phyloP scores from a whole-genome alignment of 2,113 vertebrate species.

The Solea senegalensis region DNA sequence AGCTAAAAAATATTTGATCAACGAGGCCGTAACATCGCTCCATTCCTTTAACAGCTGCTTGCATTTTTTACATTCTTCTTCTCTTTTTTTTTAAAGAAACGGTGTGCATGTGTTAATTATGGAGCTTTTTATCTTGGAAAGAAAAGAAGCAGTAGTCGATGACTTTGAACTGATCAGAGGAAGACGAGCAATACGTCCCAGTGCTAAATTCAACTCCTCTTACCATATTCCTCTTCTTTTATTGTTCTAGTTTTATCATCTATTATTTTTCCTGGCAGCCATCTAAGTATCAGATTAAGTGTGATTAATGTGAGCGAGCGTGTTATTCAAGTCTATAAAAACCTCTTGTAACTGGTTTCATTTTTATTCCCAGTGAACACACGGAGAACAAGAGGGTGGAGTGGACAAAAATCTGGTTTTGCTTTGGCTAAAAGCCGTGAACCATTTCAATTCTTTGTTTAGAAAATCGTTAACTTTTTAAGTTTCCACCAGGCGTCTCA shows the following conservation, averaged over 20 bases:
- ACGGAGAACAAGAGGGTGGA: slow-evolving; percentile 24
- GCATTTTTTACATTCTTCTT: not conserved
- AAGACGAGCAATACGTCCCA: slow-evolving; percentile 22
- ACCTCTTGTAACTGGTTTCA: slow-evolving; percentile 56
- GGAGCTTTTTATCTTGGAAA: slow-evolving; percentile 36
- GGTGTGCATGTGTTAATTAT: slow-evolving; percentile 34
- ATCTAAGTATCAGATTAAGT: slow-evolving; percentile 58
- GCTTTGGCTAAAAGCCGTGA: slow-evolving; percentile 35
- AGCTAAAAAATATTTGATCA: slow-evolving; percentile 33
- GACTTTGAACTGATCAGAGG: slow-evolving; percentile 52
- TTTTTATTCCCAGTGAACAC: slow-evolving; percentile 48
- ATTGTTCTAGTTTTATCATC: slow-evolving; percentile 70
- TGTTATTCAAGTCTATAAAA: slow-evolving; percentile 67
- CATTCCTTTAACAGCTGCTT: slow-evolving; percentile 11
- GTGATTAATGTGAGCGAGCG: slow-evolving; percentile 69
- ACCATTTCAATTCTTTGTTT: slow-evolving; percentile 35
- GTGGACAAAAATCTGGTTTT: slow-evolving; percentile 31
- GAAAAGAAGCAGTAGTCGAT: slow-evolving; percentile 37
- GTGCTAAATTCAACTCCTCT: slow-evolving; percentile 41
- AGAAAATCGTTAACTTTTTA: slow-evolving; percentile 19
- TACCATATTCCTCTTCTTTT: slow-evolving; percentile 58
- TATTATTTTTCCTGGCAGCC: slow-evolving; percentile 69
- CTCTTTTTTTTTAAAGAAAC: slow-evolving; percentile 52
- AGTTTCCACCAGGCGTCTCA: slow-evolving; percentile 14
- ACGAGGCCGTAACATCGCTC: not conserved